A percentile compares a stretch with the other conserved stretches of the same genome.
These are phyloP conservation scores for Psittacula derbiana DNA, from an alignment of 2,797 vertebrate species.

Conservation along the genomic window DNA sequence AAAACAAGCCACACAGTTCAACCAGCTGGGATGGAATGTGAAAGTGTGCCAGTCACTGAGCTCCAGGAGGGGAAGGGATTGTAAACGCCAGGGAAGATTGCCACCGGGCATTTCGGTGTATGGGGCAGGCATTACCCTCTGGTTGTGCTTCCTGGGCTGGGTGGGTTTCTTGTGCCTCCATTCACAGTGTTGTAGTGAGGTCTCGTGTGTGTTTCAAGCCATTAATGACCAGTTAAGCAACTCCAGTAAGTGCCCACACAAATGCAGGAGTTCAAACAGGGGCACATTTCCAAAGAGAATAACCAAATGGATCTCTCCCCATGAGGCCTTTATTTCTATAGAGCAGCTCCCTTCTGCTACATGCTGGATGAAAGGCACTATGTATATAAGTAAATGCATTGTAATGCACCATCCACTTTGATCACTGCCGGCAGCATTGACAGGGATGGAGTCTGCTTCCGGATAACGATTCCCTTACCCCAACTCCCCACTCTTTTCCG, in stretches of 20 bases:
- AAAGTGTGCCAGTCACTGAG: not conserved
- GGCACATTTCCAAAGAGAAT: not conserved
- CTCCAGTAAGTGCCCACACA: not conserved
- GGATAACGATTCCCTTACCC: not conserved
- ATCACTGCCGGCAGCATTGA: rapidly evolving
- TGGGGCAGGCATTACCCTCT: not conserved
- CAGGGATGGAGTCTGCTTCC: rapidly evolving
- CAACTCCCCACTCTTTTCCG: not conserved
- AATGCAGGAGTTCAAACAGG: not conserved
- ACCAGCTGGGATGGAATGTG: not conserved
- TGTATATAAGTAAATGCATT: not conserved
- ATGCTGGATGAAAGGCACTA: rapidly evolving
- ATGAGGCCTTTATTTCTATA: not conserved
- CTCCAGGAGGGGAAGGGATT: not conserved
- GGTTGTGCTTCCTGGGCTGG: rapidly evolving
- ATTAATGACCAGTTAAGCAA: not conserved
- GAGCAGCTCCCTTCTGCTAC: not conserved
- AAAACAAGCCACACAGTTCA: not conserved
- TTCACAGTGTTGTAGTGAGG: not conserved
- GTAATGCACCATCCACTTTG: not conserved
- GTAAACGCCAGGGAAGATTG: not conserved
- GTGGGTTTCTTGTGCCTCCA: not conserved
- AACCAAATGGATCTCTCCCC: not conserved
- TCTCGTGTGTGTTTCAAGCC: not conserved
- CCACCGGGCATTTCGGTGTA: rapidly evolving